These are phyloP conservation scores for Astropecten irregularis DNA, from an alignment of 53 echinoderm and acorn worm species.

Conservation along the genomic window DNA sequence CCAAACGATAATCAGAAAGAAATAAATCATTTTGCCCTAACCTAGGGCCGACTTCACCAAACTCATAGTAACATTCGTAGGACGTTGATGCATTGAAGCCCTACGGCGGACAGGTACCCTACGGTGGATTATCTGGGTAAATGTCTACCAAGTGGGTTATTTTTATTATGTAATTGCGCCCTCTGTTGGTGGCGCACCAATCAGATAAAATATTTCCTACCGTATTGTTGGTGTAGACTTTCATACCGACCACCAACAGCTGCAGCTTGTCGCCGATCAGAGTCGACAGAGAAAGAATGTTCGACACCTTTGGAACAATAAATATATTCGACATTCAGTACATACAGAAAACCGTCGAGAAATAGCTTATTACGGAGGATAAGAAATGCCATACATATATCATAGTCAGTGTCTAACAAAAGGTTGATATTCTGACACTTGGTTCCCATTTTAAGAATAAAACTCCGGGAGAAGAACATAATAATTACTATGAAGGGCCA, in stretches of 20 bases:
- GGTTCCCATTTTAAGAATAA: not conserved
- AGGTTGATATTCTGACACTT: not conserved
- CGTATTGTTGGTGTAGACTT: constrained; percentile 4
- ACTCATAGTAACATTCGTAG: no score
- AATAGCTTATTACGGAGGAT: not conserved
- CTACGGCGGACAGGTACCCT: not conserved
- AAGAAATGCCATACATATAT: not conserved
- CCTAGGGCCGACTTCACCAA: no score
- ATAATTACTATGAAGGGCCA: not conserved
- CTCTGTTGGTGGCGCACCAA: no score
- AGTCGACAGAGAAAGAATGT: constrained; percentile 1
- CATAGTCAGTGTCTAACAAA: not conserved
- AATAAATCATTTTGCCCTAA: no score
- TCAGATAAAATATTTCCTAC: not conserved
- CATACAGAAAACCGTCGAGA: not conserved
- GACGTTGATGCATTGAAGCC: not conserved
- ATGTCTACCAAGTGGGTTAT: no score
- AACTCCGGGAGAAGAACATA: not conserved
- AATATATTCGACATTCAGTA: no score
- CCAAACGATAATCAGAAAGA: no score
- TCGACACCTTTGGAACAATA: not conserved
- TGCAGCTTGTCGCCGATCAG: constrained; percentile 9
- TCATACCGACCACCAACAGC: constrained; percentile 3
- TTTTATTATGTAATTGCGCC: no score
- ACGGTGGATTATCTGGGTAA: not conserved